Conservation (phyloP, 2,797 vertebrate species). For the Molothrus aeneus region DNA sequence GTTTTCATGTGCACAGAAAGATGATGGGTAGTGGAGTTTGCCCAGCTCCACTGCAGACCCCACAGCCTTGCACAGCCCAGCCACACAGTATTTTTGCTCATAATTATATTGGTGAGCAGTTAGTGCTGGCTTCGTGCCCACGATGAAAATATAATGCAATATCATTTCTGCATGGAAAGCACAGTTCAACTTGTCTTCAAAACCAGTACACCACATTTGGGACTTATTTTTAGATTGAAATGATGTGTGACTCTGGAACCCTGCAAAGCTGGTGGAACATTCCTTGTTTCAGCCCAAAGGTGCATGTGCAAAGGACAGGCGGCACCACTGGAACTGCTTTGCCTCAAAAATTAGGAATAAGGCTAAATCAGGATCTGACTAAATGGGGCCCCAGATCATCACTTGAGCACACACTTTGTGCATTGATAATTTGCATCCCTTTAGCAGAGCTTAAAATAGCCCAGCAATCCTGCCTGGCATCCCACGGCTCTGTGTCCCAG, state of each 20-base stretch:
- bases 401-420: fast-evolving
- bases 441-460: background rate
- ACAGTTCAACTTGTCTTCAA: background rate
- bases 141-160: constrained; percentile 7
- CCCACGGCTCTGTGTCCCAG: background rate
- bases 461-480: background rate
- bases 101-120: background rate
- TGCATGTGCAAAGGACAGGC: fast-evolving
- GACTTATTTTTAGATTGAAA: constrained; percentile 46
- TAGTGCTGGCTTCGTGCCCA: background rate
- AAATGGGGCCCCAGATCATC: background rate
- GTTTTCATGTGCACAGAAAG: background rate
- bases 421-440: fast-evolving
- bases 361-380: background rate
- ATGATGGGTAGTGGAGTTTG: background rate
- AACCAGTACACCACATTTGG: background rate
- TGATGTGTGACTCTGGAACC: background rate
- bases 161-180: constrained; percentile 6
- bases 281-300: background rate
- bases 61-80: background rate
- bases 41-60: background rate
- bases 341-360: background rate
- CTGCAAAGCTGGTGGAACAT: background rate
- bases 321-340: background rate
- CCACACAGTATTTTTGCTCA: background rate